Base-by-base conservation (phyloP, 23 tunicate species). In the Corella eumyota region DNA sequence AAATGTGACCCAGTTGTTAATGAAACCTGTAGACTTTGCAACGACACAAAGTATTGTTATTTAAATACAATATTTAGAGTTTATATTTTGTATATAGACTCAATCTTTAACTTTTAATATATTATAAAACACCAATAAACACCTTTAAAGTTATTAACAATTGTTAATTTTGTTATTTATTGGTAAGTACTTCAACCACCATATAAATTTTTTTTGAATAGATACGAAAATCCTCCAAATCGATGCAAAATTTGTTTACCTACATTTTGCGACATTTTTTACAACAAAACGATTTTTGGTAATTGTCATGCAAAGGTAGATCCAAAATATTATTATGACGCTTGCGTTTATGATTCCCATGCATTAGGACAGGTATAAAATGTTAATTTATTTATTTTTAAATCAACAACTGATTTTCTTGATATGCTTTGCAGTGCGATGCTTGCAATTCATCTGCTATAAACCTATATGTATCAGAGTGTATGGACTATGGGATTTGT, bases 401-500 rank as follows among this genome's bases (percentile, higher is more conserved):
- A n/a, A n/a, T n/a, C n/a, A n/a, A n/a, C n/a, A n/a, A n/a, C n/a
- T n/a, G n/a, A n/a, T n/a, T n/a, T n/a, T n/a, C n/a, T n/a, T n/a
- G n/a, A n/a, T n/a, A n/a, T n/a, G n/a, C n/a, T n/a, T n/a, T 36
- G 2, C 30, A 62, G 68, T 38, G 52, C 31, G 44, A 40, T 25
- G 32, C 27, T 1, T 62, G 68, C 48, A 40, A 62, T 32, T 62
- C 68, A 38, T 23, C 34, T 40, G 28, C 51, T 6, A 19, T 38
- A 1, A 52, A 62, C 17, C 40, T 33, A 20, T 38, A 33, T 25
- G 52, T 32, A n/a, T 3, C 3, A 19, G 4, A 2, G 31, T 62
- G 68, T 17, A 5, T 24, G 19, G 52, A 7, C 15, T 22, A 6
- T 2, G 68, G 65, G 61, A 44, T 37, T 4, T 71, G 77, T 27